Evolutionary conservation across 2,797 vertebrate genomes (phyloP), one percentile per base, ranked within the genome.

Genomic region (Phrynocephalus forsythii): DNA sequence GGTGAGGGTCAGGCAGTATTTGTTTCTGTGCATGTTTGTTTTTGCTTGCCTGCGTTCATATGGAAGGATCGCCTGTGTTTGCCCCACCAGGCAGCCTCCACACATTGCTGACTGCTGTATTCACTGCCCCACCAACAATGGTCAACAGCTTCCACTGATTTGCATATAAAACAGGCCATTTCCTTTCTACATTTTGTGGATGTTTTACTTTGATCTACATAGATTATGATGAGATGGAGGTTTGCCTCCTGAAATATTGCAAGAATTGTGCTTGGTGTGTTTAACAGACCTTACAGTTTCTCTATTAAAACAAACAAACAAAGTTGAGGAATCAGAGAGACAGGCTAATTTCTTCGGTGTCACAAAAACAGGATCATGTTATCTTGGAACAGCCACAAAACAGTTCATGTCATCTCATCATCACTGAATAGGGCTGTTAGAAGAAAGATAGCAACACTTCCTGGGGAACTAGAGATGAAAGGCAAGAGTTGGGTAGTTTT

Each of bases 271-370:
- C 87, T 86, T 82, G 86, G 72, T 84, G 83, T 71, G 93, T 73
- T 83, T 52, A 71, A 83, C 73, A 73, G 88, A 83, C 85, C 86
- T 76, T 71, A n/a, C 56, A 86, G 78, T 75, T 86, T 92, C 87
- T 75, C 87, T 75, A 56, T 5, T 56, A 75, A 88, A 89, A 94
- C 92, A 82, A 92, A 89, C 89, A 88, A 91, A 72, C 94, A 94
- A 60, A 84, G 85, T 82, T 88, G 15, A 3, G 22, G 38, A 76
- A 22, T 38, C 33, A 76, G 22, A 24, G 20, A 76, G 73, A 76
- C 18, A 84, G 91, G 86, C 48, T 94, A 85, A 90, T 89, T 95
- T 78, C 86, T 92, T 83, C 90, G n/a, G 0, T 79, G 80, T 90
- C 86, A 89, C 75, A 88, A 82, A 68, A 20, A 87, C 91, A 93